phyloP scores from a whole-genome alignment of 2,113 vertebrate genomes.

The Felis catus region DNA sequence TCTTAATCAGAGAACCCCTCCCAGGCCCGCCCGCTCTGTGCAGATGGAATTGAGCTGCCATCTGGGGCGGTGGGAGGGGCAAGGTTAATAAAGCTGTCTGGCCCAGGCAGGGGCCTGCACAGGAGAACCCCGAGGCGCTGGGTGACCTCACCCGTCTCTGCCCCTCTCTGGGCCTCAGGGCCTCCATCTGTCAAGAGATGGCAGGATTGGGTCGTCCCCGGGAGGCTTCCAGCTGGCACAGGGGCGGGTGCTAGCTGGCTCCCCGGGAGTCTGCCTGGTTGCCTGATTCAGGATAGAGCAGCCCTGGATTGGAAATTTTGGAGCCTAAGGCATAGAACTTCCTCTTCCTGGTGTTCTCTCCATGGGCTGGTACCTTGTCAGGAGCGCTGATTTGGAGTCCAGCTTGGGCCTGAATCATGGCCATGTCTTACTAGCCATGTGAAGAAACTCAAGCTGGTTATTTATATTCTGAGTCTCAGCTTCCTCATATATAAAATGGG shows the following conservation, averaged over 20 bases:
- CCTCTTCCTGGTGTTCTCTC: too few relatives aligned
- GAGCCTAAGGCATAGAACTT: accelerated
- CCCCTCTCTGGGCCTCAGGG: slow-evolving; percentile 36
- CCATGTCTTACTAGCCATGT: background rate
- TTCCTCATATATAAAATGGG: background rate
- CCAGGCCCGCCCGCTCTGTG: background rate
- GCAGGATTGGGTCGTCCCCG: background rate
- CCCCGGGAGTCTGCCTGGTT: background rate
- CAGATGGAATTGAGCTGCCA: slow-evolving; percentile 8
- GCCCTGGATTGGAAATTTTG: background rate
- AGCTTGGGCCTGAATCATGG: background rate
- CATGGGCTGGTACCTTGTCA: background rate
- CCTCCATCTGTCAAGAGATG: slow-evolving; percentile 67
- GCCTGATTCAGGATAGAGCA: background rate
- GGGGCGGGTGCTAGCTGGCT: background rate
- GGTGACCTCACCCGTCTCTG: background rate
- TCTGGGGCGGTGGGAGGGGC: slow-evolving; percentile 28
- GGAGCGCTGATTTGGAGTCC: background rate
- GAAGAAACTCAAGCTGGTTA: background rate
- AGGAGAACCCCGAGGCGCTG: background rate
- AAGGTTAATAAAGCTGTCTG: slow-evolving; percentile 66
- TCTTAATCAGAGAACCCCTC: slow-evolving; percentile 25
- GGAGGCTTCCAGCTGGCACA: background rate
- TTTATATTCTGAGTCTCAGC: background rate
- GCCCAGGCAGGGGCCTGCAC: slow-evolving; percentile 8